phyloP scores from a whole-genome alignment of 2,113 vertebrate genomes.

The Corythoichthys intestinalis region DNA sequence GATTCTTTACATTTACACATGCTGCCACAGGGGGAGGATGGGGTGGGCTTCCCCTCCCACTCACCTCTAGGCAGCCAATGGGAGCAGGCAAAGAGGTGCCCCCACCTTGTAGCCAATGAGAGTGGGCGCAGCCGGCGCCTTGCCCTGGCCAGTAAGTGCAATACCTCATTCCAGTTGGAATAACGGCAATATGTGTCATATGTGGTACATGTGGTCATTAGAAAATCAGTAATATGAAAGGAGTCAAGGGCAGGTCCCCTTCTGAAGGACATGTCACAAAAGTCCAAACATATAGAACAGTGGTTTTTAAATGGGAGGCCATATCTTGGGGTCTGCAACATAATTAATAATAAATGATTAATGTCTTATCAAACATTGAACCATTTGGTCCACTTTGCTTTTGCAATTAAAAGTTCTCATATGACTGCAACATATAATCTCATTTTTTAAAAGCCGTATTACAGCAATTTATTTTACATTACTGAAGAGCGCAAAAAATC shows the following conservation, averaged over 20 bases:
- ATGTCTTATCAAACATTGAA: too few species aligned
- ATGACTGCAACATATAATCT: not conserved
- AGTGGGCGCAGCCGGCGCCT: conserved; percentile 47
- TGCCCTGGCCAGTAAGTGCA: conserved; percentile 69
- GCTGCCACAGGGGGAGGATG: conserved; percentile 67
- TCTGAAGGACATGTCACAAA: conserved; percentile 62
- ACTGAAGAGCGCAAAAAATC: too few species aligned
- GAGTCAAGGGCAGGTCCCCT: conserved; percentile 52
- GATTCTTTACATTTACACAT: conserved; percentile 70
- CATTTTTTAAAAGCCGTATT: not conserved
- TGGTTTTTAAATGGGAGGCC: not conserved
- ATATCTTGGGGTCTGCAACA: not conserved
- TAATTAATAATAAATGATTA: not conserved
- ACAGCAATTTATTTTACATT: not conserved
- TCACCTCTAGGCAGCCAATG: conserved; percentile 65
- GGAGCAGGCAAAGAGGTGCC: conserved; percentile 34
- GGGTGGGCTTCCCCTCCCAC: conserved; percentile 61
- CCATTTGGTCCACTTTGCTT: too few species aligned
- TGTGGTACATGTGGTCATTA: too few species aligned
- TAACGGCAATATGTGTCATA: conserved; percentile 39
- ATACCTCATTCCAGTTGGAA: conserved; percentile 73
- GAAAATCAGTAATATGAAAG: conserved; percentile 37
- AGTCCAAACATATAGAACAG: not conserved
- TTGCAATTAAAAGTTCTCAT: too few species aligned
- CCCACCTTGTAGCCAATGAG: conserved; percentile 50